phyloP scores from a whole-genome alignment of 2,797 vertebrate species.

The Mallotus villosus region DNA sequence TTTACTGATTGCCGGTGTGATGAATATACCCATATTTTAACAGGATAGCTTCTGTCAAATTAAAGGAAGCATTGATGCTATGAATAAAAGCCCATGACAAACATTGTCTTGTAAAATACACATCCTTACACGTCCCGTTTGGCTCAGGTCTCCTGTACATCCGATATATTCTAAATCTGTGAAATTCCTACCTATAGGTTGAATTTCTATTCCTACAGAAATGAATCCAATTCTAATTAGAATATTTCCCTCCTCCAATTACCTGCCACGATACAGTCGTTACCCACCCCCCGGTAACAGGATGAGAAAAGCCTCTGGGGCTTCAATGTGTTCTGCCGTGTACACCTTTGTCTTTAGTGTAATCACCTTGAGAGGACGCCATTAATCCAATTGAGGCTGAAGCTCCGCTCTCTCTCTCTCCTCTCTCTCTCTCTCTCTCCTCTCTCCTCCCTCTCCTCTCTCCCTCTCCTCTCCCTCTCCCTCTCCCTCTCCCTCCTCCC shows the following conservation, averaged over 20 bases:
- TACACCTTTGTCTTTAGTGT: slow-evolving; percentile 41
- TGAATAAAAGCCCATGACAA: slow-evolving; percentile 65
- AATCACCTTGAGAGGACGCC: slow-evolving; percentile 46
- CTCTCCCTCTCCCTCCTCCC: no score
- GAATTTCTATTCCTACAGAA: slow-evolving; percentile 4
- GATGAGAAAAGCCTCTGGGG: slow-evolving; percentile 52
- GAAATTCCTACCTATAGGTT: neutral
- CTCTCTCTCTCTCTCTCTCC: no score
- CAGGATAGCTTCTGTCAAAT: slow-evolving; percentile 67
- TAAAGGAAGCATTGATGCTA: slow-evolving; percentile 64
- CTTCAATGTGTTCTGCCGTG: slow-evolving; percentile 13
- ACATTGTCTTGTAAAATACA: slow-evolving; percentile 47
- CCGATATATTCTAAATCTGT: neutral
- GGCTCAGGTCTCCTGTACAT: slow-evolving; percentile 17
- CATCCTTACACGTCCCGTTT: slow-evolving; percentile 38
- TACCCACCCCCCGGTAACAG: slow-evolving; percentile 52
- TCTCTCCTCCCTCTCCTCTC: no score
- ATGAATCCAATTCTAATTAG: slow-evolving; percentile 28
- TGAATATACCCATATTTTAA: slow-evolving; percentile 65
- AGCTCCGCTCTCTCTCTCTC: slow-evolving; percentile 45
- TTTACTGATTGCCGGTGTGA: slow-evolving; percentile 67
- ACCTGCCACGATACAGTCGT: slow-evolving; percentile 20
- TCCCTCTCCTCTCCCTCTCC: no score
- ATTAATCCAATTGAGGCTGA: slow-evolving; percentile 50
- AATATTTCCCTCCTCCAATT: slow-evolving; percentile 24